Conservation (phyloP, 2,113 vertebrate genomes). For the Mustela nigripes region DNA sequence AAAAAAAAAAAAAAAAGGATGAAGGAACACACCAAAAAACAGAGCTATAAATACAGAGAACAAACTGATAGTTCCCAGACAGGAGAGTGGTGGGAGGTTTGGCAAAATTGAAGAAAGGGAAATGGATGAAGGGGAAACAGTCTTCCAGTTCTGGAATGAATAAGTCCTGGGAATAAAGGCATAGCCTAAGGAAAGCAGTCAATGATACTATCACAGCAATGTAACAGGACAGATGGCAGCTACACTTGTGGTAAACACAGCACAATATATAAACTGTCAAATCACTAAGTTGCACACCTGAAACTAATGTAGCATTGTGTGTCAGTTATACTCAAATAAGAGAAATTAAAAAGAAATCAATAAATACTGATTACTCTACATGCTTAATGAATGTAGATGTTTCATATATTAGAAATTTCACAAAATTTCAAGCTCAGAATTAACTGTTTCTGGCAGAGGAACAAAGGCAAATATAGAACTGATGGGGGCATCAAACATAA, state of each 20-base stretch:
- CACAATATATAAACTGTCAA: neutral
- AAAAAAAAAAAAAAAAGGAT: neutral
- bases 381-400: neutral
- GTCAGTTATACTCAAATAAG: neutral
- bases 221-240: neutral
- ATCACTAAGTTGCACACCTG: neutral
- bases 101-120: neutral
- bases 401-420: neutral
- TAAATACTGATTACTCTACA: neutral
- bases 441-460: neutral
- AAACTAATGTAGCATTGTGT: neutral
- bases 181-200: neutral
- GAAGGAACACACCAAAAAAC: neutral
- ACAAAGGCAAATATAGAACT: neutral
- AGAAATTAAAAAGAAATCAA: neutral
- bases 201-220: neutral
- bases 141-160: neutral
- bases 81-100: neutral
- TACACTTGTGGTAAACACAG: neutral
- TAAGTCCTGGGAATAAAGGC: neutral
- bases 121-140: neutral
- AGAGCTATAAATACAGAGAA: neutral
- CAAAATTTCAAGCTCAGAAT: neutral
- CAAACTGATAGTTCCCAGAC: neutral
- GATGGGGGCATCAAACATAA: neutral